A percentile compares a stretch with the other conserved stretches of the same genome.
Evolutionary conservation across 2,888 invertebrate genomes (phyloP).

Genomic region (Eubasilissa splendida): DNA sequence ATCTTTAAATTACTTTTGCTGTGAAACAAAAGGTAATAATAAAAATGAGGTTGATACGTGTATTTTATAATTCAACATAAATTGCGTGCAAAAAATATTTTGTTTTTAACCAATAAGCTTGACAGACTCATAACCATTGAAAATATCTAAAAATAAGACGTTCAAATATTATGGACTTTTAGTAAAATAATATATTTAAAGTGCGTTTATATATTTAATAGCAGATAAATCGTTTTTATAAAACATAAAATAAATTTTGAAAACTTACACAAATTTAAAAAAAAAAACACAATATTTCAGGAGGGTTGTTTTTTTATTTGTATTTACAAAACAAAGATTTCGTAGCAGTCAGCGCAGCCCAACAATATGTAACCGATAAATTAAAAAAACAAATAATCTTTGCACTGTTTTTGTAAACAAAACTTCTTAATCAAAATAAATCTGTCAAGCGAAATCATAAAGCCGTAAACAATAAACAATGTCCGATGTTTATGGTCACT

Average conservation of each 20-base stretch:
- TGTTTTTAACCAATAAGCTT: too few species aligned
- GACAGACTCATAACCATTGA: too few species aligned
- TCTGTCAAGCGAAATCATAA: conserved; percentile 34
- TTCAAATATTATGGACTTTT: not conserved
- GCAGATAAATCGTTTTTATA: not conserved
- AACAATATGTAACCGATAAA: conserved; percentile 3
- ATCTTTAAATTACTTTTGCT: too few species aligned
- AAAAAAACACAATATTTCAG: too few species aligned
- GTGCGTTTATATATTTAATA: not conserved
- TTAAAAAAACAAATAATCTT: conserved; percentile 4
- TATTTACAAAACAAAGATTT: too few species aligned
- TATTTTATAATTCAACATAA: too few species aligned
- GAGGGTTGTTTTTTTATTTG: too few species aligned
- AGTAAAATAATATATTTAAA: not conserved
- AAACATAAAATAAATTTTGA: not conserved
- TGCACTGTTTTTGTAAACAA: conserved; percentile 5
- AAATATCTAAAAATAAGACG: not conserved
- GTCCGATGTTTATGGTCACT: conserved; percentile 52
- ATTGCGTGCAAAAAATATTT: too few species aligned
- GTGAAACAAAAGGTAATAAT: too few species aligned
- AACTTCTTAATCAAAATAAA: conserved; percentile 46
- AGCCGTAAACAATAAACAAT: conserved; percentile 47
- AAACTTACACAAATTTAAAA: not conserved
- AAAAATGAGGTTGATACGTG: too few species aligned
- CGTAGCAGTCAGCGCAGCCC: not conserved